phyloP scores from a whole-genome alignment of 2,113 vertebrate species.

The Chitala chitala region DNA sequence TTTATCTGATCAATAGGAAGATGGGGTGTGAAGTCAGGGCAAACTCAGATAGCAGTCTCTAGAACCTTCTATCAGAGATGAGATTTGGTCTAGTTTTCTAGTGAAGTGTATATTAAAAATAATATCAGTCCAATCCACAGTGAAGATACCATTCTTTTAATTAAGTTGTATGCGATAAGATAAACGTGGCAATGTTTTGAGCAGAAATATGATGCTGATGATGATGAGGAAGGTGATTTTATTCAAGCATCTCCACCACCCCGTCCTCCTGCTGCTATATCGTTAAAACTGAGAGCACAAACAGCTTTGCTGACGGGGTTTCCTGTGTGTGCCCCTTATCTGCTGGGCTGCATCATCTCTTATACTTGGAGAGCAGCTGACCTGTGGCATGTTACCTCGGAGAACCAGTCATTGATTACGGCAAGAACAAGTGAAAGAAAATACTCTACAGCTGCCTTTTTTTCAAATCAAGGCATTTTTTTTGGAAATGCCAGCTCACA shows the following conservation, averaged over 20 bases:
- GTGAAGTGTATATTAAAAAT: neutral
- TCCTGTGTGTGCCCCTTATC: neutral
- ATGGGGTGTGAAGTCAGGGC: neutral
- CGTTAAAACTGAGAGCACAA: neutral
- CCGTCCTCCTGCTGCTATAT: neutral
- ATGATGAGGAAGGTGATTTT: no score
- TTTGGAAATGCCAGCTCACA: neutral
- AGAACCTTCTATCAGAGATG: neutral
- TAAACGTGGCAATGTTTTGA: no score
- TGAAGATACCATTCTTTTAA: no score
- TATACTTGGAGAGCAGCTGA: slow-evolving; percentile 11
- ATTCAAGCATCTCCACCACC: neutral
- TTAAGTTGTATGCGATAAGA: no score
- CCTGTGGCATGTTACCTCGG: neutral
- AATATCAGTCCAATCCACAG: no score
- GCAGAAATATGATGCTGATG: no score
- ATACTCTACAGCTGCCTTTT: neutral
- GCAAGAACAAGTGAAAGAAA: neutral
- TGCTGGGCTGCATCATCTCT: neutral
- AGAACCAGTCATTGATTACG: neutral
- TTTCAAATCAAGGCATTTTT: neutral
- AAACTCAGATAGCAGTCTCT: neutral
- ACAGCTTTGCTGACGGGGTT: neutral
- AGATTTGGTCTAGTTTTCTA: neutral
- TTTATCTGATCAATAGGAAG: neutral